Evolutionary conservation across 2,113 vertebrate species (phyloP), one percentile per base, ranked within the genome.

Genomic region (Tragelaphus imberbis): DNA sequence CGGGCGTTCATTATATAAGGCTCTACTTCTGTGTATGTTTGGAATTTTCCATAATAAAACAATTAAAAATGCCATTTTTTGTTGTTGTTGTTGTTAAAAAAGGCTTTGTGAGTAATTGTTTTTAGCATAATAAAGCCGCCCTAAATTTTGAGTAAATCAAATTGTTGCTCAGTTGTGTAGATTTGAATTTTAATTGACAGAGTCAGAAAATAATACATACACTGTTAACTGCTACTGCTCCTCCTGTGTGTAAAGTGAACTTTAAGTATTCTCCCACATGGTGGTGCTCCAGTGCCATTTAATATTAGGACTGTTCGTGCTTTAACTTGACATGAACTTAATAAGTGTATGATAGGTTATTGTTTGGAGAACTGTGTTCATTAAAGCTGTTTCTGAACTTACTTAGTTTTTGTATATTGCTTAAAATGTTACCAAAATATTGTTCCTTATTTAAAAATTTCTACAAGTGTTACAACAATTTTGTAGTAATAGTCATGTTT

Each of bases 231-330:
- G 49, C 75, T 82, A 25, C 27, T 59, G 49, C 88, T 88, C 55
- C n/a, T 86, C 30, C 27, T 81, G 21, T 68, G 28, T 90, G 0
- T 28, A 16, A 95, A 65, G 91, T 88, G 95, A 94, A 86, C 65
- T 90, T 94, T 7, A 59, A 77, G 56, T 56, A 0, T 86, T 91
- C 87, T 44, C 36, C 98, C 97, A 98, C 98, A 91, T 2, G 98
- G 92, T 95, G 97, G 98, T 7, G 56, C 98, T 97, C 47, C 56
- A 93, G 1, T 25, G 90, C 88, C 51, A 53, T 61, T 23, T 89
- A 90, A 40, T 75, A 71, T 25, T 36, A 27, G 28, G 95, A 56
- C 93, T 63, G 1, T 40, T 61, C 0, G 47, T 55, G 47, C 56
- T 33, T 11, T 7, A 30, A 36, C 63, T 77, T 23, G 71, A 36